These are phyloP conservation scores for Myrmecobius fasciatus DNA, from an alignment of 2,113 vertebrate species.

Conservation along the genomic window DNA sequence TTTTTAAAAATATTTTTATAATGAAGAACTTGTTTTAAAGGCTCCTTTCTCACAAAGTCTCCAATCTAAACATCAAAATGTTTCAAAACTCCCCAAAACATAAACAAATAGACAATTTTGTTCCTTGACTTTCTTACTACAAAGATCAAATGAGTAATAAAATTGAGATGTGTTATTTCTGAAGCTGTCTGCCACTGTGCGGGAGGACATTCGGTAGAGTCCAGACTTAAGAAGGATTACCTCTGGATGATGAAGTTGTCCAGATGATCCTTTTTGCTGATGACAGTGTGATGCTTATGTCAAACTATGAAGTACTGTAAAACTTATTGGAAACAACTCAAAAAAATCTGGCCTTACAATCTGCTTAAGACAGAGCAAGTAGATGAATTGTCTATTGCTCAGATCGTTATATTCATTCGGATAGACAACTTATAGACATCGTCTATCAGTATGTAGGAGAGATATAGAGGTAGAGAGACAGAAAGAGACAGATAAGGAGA, in stretches of 20 bases:
- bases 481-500: neutral
- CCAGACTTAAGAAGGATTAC: neutral
- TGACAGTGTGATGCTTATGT: neutral
- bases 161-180: neutral
- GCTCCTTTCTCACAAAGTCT: neutral
- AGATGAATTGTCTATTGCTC: neutral
- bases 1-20: neutral
- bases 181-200: neutral
- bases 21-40: neutral
- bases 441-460: neutral
- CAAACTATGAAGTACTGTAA: neutral
- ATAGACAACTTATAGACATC: neutral
- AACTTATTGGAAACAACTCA: neutral
- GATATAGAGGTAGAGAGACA: neutral
- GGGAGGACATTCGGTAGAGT: neutral
- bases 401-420: neutral
- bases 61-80: neutral
- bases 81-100: neutral
- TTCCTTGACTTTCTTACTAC: neutral
- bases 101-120: neutral
- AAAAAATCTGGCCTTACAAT: neutral
- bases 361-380: neutral
- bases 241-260: neutral
- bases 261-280: neutral
- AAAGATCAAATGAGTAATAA: neutral